These are phyloP conservation scores for Ascaphus truei DNA, from an alignment of 2,113 vertebrate genomes.

Conservation along the genomic window DNA sequence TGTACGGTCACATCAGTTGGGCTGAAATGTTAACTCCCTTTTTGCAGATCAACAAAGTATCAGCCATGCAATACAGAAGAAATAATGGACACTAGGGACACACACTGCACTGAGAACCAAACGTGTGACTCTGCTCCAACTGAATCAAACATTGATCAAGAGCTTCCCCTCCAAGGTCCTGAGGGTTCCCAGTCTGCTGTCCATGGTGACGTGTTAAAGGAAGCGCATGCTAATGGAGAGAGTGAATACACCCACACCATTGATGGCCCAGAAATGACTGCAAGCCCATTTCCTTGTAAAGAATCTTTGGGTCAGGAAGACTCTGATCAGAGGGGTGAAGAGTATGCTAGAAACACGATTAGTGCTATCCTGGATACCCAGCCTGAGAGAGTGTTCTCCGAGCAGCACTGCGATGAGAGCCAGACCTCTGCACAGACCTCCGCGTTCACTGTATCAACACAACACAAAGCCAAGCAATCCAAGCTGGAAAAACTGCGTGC, in stretches of 20 bases:
- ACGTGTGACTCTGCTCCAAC: not conserved
- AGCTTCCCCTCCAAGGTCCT: not conserved
- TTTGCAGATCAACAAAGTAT: constrained; percentile 78
- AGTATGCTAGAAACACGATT: not conserved
- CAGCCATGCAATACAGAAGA: constrained; percentile 58
- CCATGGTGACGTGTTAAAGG: not conserved
- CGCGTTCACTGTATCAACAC: not conserved
- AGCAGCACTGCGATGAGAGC: not conserved
- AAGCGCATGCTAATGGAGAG: not conserved
- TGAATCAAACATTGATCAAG: constrained; percentile 25
- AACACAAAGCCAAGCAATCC: constrained; percentile 64
- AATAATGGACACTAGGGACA: constrained; percentile 26
- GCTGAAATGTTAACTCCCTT: not conserved
- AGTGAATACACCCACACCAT: not conserved
- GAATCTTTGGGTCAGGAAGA: not conserved
- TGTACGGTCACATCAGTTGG: too few species aligned
- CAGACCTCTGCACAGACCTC: not conserved
- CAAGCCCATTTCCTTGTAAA: not conserved
- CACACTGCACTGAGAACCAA: constrained; percentile 1
- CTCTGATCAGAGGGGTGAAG: not conserved
- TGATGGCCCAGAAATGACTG: not conserved
- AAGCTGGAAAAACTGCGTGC: constrained; percentile 76
- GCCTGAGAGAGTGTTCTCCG: not conserved
- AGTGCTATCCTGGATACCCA: not conserved
- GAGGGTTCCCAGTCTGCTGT: not conserved